A percentile compares a stretch with the other conserved stretches of the same genome.
phyloP scores from a whole-genome alignment of 2,113 vertebrate species.

The Callithrix jacchus region DNA sequence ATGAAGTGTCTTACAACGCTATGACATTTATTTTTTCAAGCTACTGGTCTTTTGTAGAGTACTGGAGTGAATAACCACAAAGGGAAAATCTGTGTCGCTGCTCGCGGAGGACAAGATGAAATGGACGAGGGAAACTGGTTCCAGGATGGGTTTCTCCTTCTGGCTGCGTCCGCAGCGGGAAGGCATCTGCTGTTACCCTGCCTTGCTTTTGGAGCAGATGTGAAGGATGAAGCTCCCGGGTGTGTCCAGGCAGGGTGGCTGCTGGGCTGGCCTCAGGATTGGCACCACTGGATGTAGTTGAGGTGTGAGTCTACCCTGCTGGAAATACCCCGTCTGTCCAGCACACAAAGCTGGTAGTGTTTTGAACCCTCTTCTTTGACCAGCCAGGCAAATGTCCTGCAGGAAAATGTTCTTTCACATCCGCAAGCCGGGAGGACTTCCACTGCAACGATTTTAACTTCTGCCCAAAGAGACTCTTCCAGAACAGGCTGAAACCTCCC shows the following conservation, averaged over 20 bases:
- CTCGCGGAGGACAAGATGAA: neutral
- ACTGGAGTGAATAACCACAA: neutral
- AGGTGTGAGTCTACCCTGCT: too few relatives aligned
- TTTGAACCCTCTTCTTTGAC: neutral
- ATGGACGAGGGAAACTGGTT: neutral
- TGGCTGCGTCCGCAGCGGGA: neutral
- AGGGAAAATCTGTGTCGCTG: neutral
- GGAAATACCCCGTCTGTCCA: neutral
- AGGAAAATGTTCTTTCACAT: fast-evolving
- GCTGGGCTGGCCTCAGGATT: fast-evolving
- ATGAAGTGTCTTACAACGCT: neutral
- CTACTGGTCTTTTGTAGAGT: neutral
- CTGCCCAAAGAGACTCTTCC: neutral
- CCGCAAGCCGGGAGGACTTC: neutral
- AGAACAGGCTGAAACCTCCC: neutral
- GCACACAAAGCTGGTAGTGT: fast-evolving
- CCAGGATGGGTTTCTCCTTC: neutral
- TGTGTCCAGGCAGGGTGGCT: too few relatives aligned
- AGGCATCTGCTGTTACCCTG: fast-evolving
- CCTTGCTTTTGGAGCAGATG: neutral
- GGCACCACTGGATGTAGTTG: fast-evolving
- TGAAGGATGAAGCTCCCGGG: fast-evolving
- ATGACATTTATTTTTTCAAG: neutral
- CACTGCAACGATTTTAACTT: neutral
- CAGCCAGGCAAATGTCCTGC: neutral